Evolutionary conservation across 2,888 invertebrate genomes (phyloP), one percentile per base, ranked within the genome.

Genomic region (Ceriagrion tenellum): DNA sequence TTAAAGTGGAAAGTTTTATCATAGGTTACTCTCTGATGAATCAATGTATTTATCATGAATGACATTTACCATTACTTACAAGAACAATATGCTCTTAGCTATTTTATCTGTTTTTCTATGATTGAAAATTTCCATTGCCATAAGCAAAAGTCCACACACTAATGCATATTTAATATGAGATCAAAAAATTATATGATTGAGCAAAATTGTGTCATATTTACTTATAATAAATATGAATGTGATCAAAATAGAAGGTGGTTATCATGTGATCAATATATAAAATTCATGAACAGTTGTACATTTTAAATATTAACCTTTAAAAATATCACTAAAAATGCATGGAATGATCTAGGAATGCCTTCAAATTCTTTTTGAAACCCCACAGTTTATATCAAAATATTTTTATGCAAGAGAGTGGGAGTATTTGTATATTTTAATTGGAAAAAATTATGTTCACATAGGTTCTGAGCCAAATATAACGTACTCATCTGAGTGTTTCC

Each of bases 321-420:
- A 81, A 35, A 81, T n/a, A 35, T 81, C 81, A 81, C 81, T 35
- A 81, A n/a, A 69, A 81, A 81, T 81, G 35, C 81, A 35, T 81
- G 81, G 81, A 81, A 69, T 35, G 30, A 30, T 16, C 81, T 81
- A 35, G 16, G 35, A 81, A 18, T 81, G 35, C 10, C 81, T 35
- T 35, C 26, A 26, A 81, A 81, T 6, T 18, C 13, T 35, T 13
- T n/a, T 81, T 35, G 81, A 35, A 30, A 81, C n/a, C 35, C 81
- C 81, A 35, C 35, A 18, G 35, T 35, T 13, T 30, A 81, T 81
- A 81, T 35, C 81, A 81, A 81, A 81, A 81, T 81, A 81, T 81
- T 81, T 30, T 12, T 81, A 81, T 16, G 30, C 81, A 26, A 26
- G 10, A 35, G 16, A 35, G 35, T 69, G 81, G 81, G 35, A 26